Base-by-base conservation (phyloP, 2,113 vertebrate species). In the Sphyrna mokarran region DNA sequence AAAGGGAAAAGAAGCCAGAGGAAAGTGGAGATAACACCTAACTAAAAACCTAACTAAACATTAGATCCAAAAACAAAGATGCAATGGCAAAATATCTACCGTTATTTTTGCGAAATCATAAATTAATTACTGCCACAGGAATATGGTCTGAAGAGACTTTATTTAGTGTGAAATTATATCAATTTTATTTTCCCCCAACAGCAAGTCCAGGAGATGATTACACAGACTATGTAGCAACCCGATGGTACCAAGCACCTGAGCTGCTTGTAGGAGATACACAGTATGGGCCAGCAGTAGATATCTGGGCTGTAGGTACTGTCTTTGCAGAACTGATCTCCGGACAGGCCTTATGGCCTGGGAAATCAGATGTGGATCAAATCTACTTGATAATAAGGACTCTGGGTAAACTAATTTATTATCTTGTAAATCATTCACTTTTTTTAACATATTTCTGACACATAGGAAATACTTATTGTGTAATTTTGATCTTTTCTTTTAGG, bases 211-310 rank as follows among this genome's bases (percentile, higher is more conserved):
- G 78, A 37, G 96, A 96, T 26, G 76, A 61, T 58, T 87, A 48
- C 68, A 95, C 94, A 72, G 96, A 95, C 48, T 76, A 96, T 23
- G 80, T 96, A 94, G 96, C 96, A 23, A 96, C 94, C 23, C 96
- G 95, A 7, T 96, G 94, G 96, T 96, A 96, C 94, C 80, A 83
- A n/a, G 96, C 96, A 22, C 96, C 96, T 3, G 96, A 96, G 78
- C 78, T 96, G 3, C 78, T 96, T 85, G 96, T 96, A 29, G 96
- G 96, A 54, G 94, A 96, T 61, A 90, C n/a, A 40, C 90, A 80
- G 14, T 95, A 95, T 61, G 76, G 72, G n/a, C 22, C 66, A 14
- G 20, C 93, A 94, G 66, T 94, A 68, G 93, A 94, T 43, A 94
- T 94, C 93, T 94, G 93, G 93, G 93, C 93, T 40, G 22, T 94